Percentiles rank a stretch among this genome's conserved stretches.
Conservation (phyloP, 1,140 invertebrate species). For the Bombus superbus region DNA sequence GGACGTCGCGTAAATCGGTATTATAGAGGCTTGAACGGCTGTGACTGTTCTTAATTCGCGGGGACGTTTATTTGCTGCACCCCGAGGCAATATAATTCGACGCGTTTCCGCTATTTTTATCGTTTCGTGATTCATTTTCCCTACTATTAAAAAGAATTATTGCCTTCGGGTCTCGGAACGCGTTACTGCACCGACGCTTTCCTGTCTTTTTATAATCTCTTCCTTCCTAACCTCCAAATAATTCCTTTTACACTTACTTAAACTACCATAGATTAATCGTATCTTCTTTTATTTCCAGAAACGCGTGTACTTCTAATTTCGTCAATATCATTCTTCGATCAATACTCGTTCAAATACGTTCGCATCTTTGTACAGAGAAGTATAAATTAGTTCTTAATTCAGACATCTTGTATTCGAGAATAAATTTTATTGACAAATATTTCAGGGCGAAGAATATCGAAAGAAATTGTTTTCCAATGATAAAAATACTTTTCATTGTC, state of each 20-base stretch:
- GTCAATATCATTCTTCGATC: not conserved
- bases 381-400: not conserved
- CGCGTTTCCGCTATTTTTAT: conserved; percentile 22
- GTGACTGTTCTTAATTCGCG: conserved; percentile 31
- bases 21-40: conserved; percentile 22
- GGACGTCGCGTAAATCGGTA: conserved; percentile 15
- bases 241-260: not conserved
- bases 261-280: not conserved
- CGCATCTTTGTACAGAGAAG: not conserved
- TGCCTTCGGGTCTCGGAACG: not conserved
- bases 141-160: conserved; percentile 32
- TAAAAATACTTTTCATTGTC: conserved; percentile 18
- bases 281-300: not conserved
- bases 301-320: not conserved
- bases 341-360: not conserved
- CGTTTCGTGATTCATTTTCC: conserved; percentile 27
- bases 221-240: not conserved
- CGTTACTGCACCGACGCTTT: not conserved
- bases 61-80: conserved; percentile 17
- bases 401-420: not conserved
- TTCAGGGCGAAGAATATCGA: no score
- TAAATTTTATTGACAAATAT: not conserved
- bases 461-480: not conserved
- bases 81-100: conserved; percentile 3
- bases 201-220: not conserved